Evolutionary conservation across 2,888 invertebrate species (phyloP), one percentile per base, ranked within the genome.

Genomic region (Dynastes hyllus): DNA sequence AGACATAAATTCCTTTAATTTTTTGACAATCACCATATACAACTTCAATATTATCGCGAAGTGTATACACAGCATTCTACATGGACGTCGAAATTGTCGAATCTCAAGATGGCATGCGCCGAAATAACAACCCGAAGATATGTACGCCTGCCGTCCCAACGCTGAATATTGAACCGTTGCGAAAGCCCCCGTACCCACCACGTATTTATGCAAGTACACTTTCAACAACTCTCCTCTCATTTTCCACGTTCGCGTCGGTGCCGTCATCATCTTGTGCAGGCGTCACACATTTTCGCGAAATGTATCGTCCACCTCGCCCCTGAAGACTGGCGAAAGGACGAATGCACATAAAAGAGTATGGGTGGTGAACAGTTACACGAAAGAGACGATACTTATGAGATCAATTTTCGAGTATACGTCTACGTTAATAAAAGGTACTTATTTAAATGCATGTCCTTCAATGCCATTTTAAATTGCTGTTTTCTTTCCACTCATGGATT

Each of bases 91-190:
- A 45, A 45, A 45, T 45, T 45, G 45, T 45, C 45, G 9, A 27
- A 27, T 22, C 16, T 58, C 55, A 22, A 58, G 22, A 58, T 58
- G 55, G 13, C 55, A 58, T 58, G 55, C 55, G 55, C 55, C 55
- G 22, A 58, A 58, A 58, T 22, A 58, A n/a, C 55, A 3, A 16
- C 8, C 45, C 45, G 45, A 45, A 45, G 45, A 8, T 45, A 45
- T 55, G 5, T 16, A 58, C 55, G 22, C 22, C 22, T 8, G 16
- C 22, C 8, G 22, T 22, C 22, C 22, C 16, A 8, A 58, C 55
- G 55, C 55, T 58, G 22, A 22, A 58, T 58, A 58, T 58, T 58
- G 55, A 58, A 58, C 55, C 55, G 55, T 58, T 58, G 22, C 22
- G 22, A 58, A 58, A 16, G 22, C 5, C 8, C 53, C 53, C 53